These are phyloP conservation scores for Sesia apiformis DNA, from an alignment of 2,888 invertebrate genomes.

Conservation along the genomic window DNA sequence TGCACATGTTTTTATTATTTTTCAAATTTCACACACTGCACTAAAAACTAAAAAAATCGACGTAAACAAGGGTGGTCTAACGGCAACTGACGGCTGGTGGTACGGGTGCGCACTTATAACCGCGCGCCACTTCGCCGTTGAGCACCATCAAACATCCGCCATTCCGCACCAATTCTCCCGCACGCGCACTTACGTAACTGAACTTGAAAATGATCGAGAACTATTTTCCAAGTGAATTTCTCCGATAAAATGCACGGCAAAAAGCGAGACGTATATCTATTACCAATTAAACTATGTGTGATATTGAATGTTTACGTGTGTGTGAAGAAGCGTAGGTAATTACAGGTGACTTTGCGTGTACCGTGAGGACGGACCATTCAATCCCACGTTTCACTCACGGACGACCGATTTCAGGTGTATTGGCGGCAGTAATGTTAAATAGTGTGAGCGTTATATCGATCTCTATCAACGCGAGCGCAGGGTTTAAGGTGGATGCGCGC, in stretches of 20 bases:
- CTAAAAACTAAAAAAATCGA: conserved; percentile 52
- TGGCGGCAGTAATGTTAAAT: conserved; percentile 18
- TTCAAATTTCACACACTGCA: conserved; percentile 49
- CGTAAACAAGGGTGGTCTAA: conserved; percentile 58
- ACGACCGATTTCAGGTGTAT: conserved; percentile 35
- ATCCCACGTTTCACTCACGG: conserved; percentile 50
- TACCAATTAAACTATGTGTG: conserved; percentile 38
- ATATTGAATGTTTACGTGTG: conserved; percentile 30
- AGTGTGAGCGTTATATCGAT: conserved; percentile 20
- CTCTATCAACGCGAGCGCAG: conserved; percentile 32
- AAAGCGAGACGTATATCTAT: conserved; percentile 62
- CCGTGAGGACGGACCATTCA: conserved; percentile 36
- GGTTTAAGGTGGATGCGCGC: conserved; percentile 31
- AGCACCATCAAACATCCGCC: conserved; percentile 73
- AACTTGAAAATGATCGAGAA: conserved; percentile 74
- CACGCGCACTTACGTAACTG: conserved; percentile 74
- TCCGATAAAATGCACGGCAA: conserved; percentile 71
- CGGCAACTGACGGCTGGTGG: conserved; percentile 60
- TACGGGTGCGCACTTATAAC: conserved; percentile 68
- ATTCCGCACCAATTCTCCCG: conserved; percentile 74
- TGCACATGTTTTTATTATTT: conserved; percentile 44
- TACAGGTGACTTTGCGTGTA: conserved; percentile 46
- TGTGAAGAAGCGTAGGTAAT: conserved; percentile 37
- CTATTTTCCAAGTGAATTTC: conserved; percentile 74
- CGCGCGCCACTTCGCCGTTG: conserved; percentile 62